Percentiles rank a stretch among this genome's conserved stretches.
Conservation (phyloP, 2,113 vertebrate genomes). For the Hippocampus barbouri region DNA sequence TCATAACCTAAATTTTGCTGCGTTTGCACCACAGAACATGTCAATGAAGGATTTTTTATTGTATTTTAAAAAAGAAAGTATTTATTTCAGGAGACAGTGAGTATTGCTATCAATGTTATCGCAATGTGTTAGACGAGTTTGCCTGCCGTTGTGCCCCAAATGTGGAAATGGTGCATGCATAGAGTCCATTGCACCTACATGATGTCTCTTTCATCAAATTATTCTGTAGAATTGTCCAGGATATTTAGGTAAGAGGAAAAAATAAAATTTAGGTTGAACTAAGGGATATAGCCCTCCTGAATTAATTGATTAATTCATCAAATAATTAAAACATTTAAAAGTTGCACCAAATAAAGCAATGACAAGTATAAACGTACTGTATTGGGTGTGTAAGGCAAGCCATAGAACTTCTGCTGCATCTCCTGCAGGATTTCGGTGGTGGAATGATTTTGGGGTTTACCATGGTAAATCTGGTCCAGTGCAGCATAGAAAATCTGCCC, state of each 20-base stretch:
- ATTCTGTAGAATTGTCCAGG: neutral
- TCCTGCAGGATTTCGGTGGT: constrained; percentile 91
- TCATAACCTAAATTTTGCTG: no score
- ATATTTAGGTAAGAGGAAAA: neutral
- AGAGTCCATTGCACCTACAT: neutral
- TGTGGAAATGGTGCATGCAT: no score
- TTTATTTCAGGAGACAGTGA: no score
- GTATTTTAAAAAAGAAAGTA: no score
- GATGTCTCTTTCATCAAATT: neutral
- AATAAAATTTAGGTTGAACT: neutral
- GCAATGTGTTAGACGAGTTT: no score
- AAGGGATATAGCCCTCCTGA: neutral
- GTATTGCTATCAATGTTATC: no score
- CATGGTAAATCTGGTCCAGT: constrained; percentile 94
- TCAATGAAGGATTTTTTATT: no score
- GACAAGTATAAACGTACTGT: constrained; percentile 70
- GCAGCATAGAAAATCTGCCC: constrained; percentile 89
- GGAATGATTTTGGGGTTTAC: constrained; percentile 79
- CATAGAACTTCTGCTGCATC: constrained; percentile 87
- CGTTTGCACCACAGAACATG: no score
- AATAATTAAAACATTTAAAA: neutral
- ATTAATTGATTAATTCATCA: no score
- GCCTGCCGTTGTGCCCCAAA: no score
- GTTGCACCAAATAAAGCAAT: constrained; percentile 27
- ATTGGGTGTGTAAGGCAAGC: constrained; percentile 83